Evolutionary conservation across 53 echinoderm and acorn worm genomes (phyloP).

Genomic region (Hippasteria phrygiana): DNA sequence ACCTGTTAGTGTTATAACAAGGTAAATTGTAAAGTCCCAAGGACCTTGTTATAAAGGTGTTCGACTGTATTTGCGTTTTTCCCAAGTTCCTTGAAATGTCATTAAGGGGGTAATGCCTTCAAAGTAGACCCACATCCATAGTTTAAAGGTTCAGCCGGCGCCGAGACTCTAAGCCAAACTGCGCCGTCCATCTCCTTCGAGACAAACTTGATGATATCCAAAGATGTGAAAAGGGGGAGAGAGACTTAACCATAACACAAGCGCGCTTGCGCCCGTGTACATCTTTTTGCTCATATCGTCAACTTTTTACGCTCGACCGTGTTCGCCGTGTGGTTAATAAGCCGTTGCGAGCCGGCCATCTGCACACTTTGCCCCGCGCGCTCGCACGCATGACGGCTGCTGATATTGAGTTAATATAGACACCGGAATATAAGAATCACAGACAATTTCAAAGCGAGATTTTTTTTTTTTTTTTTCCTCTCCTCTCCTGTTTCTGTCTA

Average conservation of each 20-base stretch:
- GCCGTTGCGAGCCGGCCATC: slow-evolving; percentile 44
- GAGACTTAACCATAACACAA: not conserved
- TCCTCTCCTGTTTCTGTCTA: not conserved
- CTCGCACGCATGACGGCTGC: slow-evolving; percentile 29
- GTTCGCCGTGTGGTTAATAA: slow-evolving; percentile 51
- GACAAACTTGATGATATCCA: slow-evolving; percentile 40
- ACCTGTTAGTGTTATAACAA: too few relatives aligned
- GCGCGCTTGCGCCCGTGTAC: not conserved
- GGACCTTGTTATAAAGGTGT: too few relatives aligned
- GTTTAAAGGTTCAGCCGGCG: slow-evolving; percentile 7
- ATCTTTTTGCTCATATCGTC: slow-evolving; percentile 23
- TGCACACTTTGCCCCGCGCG: slow-evolving; percentile 18
- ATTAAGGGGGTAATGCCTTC: slow-evolving; percentile 9
- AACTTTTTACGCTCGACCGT: slow-evolving; percentile 57
- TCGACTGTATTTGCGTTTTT: too few relatives aligned
- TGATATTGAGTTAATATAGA: slow-evolving; percentile 16
- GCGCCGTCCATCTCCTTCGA: slow-evolving; percentile 17
- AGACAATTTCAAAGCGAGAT: not conserved
- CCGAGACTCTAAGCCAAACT: slow-evolving; percentile 1
- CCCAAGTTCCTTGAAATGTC: not conserved
- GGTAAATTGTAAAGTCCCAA: too few relatives aligned
- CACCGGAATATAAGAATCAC: not conserved
- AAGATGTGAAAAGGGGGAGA: not conserved
- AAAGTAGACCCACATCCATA: not conserved
- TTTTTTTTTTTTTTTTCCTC: not conserved